phyloP scores from a whole-genome alignment of 1,140 invertebrate genomes.

The Drosophila novamexicana region DNA sequence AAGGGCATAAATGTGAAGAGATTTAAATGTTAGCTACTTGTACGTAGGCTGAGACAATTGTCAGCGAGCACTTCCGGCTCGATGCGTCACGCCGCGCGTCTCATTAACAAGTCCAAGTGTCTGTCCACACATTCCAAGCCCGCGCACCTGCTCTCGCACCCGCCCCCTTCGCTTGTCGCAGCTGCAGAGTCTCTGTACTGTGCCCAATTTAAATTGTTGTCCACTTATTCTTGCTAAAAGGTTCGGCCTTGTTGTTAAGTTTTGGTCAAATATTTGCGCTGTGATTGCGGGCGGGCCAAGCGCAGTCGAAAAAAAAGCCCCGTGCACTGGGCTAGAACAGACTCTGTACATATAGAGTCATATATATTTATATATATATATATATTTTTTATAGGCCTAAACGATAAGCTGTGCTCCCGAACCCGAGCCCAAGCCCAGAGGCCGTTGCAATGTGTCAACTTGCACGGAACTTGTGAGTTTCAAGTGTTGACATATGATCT shows the following conservation, averaged over 20 bases:
- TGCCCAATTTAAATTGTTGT: conserved; percentile 50
- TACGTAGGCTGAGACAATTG: conserved; percentile 35
- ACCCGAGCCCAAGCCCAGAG: too few relatives aligned
- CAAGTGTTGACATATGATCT: too few relatives aligned
- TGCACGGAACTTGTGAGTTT: too few relatives aligned
- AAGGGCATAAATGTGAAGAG: neutral
- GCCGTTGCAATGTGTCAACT: too few relatives aligned
- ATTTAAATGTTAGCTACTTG: conserved; percentile 1
- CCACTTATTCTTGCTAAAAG: conserved; percentile 75
- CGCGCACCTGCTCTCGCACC: neutral
- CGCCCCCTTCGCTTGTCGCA: neutral
- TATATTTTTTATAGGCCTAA: neutral
- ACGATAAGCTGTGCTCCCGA: too few relatives aligned
- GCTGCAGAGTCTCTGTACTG: neutral
- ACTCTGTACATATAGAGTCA: neutral
- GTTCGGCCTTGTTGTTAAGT: conserved; percentile 60
- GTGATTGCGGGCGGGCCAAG: conserved; percentile 33
- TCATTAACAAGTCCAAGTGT: conserved; percentile 13
- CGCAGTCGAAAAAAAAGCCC: neutral
- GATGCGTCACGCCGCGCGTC: neutral
- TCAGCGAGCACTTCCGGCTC: conserved; percentile 39
- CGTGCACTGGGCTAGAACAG: neutral
- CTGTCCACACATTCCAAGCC: conserved; percentile 8
- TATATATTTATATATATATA: neutral
- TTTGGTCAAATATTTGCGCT: conserved; percentile 59